phyloP scores from a whole-genome alignment of 2,797 vertebrate genomes.

The Crocidura indochinensis region DNA sequence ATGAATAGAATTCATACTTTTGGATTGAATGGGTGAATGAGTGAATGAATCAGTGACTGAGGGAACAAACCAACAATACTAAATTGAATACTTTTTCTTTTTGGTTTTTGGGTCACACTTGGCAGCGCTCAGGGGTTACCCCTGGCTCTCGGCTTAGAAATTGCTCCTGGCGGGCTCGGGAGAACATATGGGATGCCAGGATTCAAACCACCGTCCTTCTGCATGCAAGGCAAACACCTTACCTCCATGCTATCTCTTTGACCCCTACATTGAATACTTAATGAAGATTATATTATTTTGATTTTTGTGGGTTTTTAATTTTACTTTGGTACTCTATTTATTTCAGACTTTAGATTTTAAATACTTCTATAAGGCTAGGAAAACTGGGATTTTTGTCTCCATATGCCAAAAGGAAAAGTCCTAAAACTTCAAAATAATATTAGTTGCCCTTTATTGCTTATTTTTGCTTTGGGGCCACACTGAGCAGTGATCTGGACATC shows the following conservation, averaged over 20 bases:
- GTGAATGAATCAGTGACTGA: neutral
- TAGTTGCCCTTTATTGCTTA: neutral
- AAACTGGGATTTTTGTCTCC: constrained; percentile 54
- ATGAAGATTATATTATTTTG: constrained; percentile 32
- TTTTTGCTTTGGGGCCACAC: too few species aligned
- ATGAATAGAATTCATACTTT: neutral
- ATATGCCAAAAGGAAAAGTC: neutral
- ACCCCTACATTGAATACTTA: neutral
- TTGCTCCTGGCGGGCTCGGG: too few species aligned
- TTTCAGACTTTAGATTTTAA: constrained; percentile 4
- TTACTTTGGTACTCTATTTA: constrained; percentile 12
- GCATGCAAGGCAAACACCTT: too few species aligned
- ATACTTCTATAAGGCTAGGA: constrained; percentile 13
- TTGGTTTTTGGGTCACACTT: too few species aligned
- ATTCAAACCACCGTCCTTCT: too few species aligned
- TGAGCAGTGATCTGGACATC: too few species aligned
- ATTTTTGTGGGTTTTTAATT: constrained; percentile 25
- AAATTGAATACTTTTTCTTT: neutral
- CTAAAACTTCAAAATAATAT: constrained; percentile 10
- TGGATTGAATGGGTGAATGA: neutral
- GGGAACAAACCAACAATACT: neutral
- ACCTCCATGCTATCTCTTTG: too few species aligned
- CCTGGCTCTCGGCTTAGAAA: too few species aligned
- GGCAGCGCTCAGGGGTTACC: too few species aligned
- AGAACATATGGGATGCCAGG: too few species aligned